Base-by-base conservation (phyloP, 2,113 vertebrate genomes). In the Chamaea fasciata region DNA sequence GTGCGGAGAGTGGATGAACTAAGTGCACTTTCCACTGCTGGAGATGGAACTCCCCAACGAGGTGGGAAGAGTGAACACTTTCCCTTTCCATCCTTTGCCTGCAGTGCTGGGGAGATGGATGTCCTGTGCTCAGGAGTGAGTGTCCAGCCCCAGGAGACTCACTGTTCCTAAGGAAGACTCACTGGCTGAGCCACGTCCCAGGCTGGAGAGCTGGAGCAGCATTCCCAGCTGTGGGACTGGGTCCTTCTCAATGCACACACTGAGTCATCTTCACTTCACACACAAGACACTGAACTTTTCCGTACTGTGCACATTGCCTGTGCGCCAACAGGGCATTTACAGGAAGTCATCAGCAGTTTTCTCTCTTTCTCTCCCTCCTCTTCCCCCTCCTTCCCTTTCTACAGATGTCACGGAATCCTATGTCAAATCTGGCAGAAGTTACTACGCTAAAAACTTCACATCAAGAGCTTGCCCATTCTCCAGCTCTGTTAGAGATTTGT, bases 11-110 rank as follows among this genome's bases (percentile, higher is more conserved):
- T 2, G 4, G 76, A 64, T 87, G 84, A 63, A 87, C 81, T 78
- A 94, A 94, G 96, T 97, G 94, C 95, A 79, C 82, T 87, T 95
- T 75, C 94, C 76, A 44, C 73, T 76, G 44, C 13, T 57, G 47
- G n/a, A 15, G 11, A 63, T 0, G 2, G 24, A 11, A 4, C 87
- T 91, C 30, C 81, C 9, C 62, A 55, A 2, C 0, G 4, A 65
- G 46, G 3, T 31, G 62, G 68, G 73, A 84, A 35, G 39, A 41
- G 27, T 16, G 44, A 83, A 33, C 18, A 7, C 2, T 68, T 67
- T 39, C 64, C 55, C 65, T 64, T 76, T 59, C 64, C 63, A 53
- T 10, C 23, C 33, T 77, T 28, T 33, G 18, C 55, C 60, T 46
- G 62, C 39, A 46, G 13, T 44, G 55, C 50, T 71, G 53, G 88